phyloP scores from a whole-genome alignment of 2,797 vertebrate species.

The Chelonia mydas region DNA sequence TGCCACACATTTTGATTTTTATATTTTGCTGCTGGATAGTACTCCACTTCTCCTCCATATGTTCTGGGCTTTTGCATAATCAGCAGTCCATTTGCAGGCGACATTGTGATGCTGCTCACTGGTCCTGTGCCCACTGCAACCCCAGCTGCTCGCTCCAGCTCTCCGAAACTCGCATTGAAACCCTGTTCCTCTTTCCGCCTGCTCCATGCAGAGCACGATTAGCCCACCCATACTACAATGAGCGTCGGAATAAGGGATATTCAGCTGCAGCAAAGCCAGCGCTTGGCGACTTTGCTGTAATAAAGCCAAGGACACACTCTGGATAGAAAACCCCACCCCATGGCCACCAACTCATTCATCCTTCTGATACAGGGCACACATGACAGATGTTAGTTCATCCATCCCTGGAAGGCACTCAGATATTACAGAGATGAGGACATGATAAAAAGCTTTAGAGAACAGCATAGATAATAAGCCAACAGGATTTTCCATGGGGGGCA shows the following conservation, averaged over 20 bases:
- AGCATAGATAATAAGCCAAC: neutral
- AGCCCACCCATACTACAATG: neutral
- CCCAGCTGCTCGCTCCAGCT: neutral
- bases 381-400: neutral
- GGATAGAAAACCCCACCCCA: neutral
- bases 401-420: neutral
- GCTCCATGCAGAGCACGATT: accelerated
- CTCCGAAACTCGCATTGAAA: neutral
- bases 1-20: neutral
- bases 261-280: accelerated
- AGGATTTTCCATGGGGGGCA: neutral
- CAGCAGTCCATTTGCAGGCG: accelerated
- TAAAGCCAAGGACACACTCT: too few species aligned
- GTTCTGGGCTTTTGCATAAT: neutral
- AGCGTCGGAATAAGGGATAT: accelerated
- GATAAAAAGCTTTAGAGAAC: neutral
- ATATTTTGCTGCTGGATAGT: neutral
- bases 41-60: neutral
- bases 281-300: neutral
- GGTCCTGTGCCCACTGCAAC: neutral
- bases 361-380: neutral
- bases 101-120: accelerated
- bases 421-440: accelerated
- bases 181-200: neutral
- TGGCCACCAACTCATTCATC: neutral